A percentile compares a stretch with the other conserved stretches of the same genome.
Conservation (phyloP, 2,888 invertebrate genomes). For the Ormyrus rosae region DNA sequence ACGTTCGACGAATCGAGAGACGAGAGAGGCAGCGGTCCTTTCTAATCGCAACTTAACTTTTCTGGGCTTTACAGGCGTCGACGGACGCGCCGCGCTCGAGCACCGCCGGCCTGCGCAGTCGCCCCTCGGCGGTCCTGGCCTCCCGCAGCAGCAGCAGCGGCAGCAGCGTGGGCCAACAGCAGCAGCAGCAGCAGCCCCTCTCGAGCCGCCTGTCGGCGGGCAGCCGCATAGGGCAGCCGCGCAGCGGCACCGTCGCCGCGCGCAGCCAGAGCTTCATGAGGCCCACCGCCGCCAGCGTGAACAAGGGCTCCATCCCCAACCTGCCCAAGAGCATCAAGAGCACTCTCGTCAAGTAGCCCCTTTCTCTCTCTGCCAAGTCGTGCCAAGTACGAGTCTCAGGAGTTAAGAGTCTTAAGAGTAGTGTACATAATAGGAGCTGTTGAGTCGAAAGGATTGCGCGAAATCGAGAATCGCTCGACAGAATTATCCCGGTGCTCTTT, state of each 20-base stretch:
- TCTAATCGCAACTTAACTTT: not conserved
- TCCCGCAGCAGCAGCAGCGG: constrained; percentile 17
- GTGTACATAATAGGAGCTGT: too few relatives aligned
- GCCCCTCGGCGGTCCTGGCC: not conserved
- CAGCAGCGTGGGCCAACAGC: too few relatives aligned
- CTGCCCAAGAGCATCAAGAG: constrained; percentile 72
- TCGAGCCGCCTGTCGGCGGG: too few relatives aligned
- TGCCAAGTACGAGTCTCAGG: too few relatives aligned
- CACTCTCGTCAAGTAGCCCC: constrained; percentile 61
- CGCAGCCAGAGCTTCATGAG: constrained; percentile 84
- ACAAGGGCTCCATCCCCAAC: constrained; percentile 79
- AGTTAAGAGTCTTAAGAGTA: too few relatives aligned
- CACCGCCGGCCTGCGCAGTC: constrained; percentile 53
- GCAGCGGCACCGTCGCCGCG: constrained; percentile 57
- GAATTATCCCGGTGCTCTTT: too few relatives aligned
- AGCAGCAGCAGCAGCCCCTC: constrained; percentile 58
- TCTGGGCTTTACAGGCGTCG: constrained; percentile 56
- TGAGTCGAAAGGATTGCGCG: too few relatives aligned
- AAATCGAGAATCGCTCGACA: too few relatives aligned
- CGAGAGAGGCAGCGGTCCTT: too few relatives aligned
- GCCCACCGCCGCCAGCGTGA: constrained; percentile 90
- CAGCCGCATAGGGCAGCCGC: constrained; percentile 68
- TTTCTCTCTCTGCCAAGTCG: too few relatives aligned
- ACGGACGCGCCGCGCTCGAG: constrained; percentile 52
- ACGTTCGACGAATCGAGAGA: not conserved